phyloP scores from a whole-genome alignment of 2,888 invertebrate species.

The Odontocerum albicorne region DNA sequence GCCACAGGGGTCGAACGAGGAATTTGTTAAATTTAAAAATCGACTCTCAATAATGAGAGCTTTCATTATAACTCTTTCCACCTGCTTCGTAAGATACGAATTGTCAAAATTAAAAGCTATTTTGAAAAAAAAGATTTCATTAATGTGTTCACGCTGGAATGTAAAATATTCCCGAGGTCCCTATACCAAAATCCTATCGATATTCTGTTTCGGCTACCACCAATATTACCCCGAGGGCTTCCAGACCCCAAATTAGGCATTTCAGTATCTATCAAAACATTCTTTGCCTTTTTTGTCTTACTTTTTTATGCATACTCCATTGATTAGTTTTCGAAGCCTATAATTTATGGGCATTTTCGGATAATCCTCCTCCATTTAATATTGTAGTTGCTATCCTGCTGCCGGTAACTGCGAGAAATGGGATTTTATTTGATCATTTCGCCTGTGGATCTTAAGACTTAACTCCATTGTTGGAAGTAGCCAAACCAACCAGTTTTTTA shows the following conservation, averaged over 20 bases:
- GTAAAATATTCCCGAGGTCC: conserved; percentile 13
- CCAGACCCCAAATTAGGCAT: conserved; percentile 27
- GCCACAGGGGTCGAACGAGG: no score
- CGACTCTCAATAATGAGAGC: no score
- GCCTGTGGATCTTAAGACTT: no score
- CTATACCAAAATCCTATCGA: conserved; percentile 13
- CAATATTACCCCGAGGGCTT: conserved; percentile 20
- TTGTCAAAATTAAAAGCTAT: not conserved
- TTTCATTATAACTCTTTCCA: no score
- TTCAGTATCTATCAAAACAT: conserved; percentile 28
- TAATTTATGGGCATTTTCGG: conserved; percentile 29
- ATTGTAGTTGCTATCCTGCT: no score
- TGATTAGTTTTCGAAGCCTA: conserved; percentile 23
- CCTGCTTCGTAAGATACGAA: not conserved
- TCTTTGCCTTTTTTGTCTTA: conserved; percentile 21
- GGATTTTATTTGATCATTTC: no score
- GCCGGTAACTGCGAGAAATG: no score
- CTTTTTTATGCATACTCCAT: conserved; percentile 22
- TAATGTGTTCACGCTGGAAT: conserved; percentile 13
- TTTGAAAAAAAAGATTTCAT: not conserved
- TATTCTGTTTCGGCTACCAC: conserved; percentile 16
- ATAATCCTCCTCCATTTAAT: conserved; percentile 24
- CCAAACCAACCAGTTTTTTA: no score
- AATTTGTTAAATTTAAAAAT: no score
- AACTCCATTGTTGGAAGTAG: no score